Conservation (phyloP, 2,888 invertebrate genomes). For the Branchellion lobata region DNA sequence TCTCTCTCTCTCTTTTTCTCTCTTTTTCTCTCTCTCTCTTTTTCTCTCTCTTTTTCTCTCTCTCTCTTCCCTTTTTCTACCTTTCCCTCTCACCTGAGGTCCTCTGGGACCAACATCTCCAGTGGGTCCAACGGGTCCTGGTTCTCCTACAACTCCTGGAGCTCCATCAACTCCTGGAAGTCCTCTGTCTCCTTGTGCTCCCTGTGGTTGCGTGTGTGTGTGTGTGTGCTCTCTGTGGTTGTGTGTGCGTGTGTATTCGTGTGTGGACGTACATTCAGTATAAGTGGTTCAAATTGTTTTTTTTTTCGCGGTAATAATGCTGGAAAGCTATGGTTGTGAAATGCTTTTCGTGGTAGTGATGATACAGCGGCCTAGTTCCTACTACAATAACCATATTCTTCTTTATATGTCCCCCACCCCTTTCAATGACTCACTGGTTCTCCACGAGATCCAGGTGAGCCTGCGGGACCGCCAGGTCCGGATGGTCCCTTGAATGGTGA, state of each 20-base stretch:
- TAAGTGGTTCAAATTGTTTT: too few species aligned
- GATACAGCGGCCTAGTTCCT: too few species aligned
- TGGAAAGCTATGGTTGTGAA: neutral
- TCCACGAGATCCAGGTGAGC: slow-evolving; percentile 17
- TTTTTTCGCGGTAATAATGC: neutral
- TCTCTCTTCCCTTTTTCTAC: too few species aligned
- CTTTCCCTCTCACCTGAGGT: neutral
- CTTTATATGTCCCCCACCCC: too few species aligned
- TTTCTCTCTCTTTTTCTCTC: too few species aligned
- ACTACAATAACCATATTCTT: too few species aligned
- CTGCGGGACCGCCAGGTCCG: slow-evolving; percentile 41
- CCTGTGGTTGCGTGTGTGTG: neutral
- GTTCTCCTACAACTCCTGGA: slow-evolving; percentile 6
- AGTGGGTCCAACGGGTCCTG: neutral
- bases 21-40: too few species aligned
- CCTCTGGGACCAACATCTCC: slow-evolving; percentile 11
- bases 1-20: too few species aligned
- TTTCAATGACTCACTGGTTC: slow-evolving; percentile 17
- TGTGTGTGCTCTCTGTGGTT: neutral
- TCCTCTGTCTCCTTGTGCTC: slow-evolving; percentile 1
- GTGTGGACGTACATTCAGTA: too few species aligned
- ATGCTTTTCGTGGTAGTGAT: neutral
- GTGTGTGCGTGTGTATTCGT: neutral
- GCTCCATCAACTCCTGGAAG: neutral
- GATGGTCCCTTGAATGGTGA: neutral